Evolutionary conservation across 2,113 vertebrate genomes (phyloP).

Genomic region (Entelurus aequoreus): DNA sequence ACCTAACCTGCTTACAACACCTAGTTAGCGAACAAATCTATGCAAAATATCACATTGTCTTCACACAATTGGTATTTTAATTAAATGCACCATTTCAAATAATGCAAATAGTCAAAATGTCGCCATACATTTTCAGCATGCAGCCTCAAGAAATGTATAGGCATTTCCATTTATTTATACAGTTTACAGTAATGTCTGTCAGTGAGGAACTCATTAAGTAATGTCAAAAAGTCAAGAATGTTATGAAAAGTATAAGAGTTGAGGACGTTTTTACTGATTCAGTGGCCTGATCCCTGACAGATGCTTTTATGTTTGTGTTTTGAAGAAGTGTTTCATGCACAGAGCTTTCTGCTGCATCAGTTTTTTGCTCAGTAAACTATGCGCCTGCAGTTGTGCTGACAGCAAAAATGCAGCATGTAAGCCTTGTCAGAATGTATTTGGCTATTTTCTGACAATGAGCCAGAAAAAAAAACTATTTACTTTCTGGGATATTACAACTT

Average conservation of each 20-base stretch:
- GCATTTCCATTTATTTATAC: background rate
- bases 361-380: background rate
- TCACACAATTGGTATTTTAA: no score
- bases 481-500: slow-evolving; percentile 37
- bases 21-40: no score
- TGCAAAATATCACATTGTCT: no score
- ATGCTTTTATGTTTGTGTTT: slow-evolving; percentile 2
- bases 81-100: no score
- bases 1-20: no score
- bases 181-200: background rate
- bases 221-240: background rate
- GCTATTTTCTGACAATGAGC: slow-evolving; percentile 46
- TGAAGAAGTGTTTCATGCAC: slow-evolving; percentile 6
- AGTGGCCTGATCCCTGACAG: background rate
- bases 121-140: no score
- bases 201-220: background rate
- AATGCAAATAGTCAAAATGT: no score
- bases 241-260: background rate
- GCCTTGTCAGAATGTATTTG: slow-evolving; percentile 28
- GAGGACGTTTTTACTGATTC: background rate
- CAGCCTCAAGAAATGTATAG: no score
- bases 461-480: slow-evolving; percentile 54
- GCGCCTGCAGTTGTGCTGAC: slow-evolving; percentile 32
- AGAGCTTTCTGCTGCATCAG: slow-evolving; percentile 3
- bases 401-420: slow-evolving; percentile 20